A percentile compares a stretch with the other conserved stretches of the same genome.
Evolutionary conservation across 2,113 vertebrate species (phyloP).

Genomic region (Struthidea cinerea): DNA sequence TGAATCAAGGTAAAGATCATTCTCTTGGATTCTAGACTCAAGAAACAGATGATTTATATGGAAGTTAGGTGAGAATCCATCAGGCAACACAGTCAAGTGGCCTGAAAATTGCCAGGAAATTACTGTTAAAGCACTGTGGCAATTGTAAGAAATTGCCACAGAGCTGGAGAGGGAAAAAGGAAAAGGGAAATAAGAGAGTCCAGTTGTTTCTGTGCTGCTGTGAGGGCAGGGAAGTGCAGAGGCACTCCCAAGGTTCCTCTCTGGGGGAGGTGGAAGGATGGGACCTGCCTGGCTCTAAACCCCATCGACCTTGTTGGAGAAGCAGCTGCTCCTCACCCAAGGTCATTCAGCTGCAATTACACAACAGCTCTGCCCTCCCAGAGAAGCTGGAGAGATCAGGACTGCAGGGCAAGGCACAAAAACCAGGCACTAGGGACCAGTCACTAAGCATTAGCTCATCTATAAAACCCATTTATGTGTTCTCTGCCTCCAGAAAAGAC

Average conservation of each 20-base stretch:
- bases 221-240: neutral
- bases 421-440: neutral
- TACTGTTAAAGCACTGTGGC: neutral
- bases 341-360: neutral
- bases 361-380: neutral
- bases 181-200: no score
- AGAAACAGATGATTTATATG: neutral
- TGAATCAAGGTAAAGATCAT: neutral
- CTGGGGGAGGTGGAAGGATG: neutral
- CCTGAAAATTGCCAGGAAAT: no score
- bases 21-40: neutral
- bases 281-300: neutral
- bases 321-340: neutral
- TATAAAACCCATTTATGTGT: neutral
- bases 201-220: neutral
- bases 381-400: neutral
- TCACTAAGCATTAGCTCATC: neutral
- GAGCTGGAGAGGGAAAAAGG: neutral
- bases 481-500: neutral
- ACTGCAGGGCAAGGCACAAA: neutral
- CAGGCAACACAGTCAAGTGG: neutral
- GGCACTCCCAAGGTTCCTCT: neutral
- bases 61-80: neutral
- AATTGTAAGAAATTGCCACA: neutral
- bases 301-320: fast-evolving